Conservation (phyloP, 2,888 invertebrate genomes). For the Acanthosoma haemorrhoidale region DNA sequence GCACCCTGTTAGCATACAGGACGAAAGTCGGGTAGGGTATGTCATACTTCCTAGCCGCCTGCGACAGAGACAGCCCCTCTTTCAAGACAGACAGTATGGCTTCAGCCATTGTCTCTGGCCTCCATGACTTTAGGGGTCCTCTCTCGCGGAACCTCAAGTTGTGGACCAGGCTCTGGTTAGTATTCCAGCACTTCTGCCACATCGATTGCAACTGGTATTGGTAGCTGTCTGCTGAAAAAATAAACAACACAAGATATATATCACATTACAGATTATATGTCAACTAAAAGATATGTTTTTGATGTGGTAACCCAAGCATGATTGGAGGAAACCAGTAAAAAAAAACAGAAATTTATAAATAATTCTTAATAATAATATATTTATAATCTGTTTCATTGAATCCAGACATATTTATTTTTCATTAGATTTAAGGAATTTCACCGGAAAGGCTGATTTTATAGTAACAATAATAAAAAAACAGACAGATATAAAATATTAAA, state of each 20-base stretch:
- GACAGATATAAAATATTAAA: too few species aligned
- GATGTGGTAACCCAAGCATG: too few species aligned
- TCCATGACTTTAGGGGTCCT: slow-evolving; percentile 87
- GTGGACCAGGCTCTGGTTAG: slow-evolving; percentile 84
- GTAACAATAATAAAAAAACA: too few species aligned
- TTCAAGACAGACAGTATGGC: slow-evolving; percentile 88
- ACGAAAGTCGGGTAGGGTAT: slow-evolving; percentile 93
- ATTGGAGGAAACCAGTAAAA: too few species aligned
- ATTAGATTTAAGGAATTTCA: too few species aligned
- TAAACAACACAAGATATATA: neutral
- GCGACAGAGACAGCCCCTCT: slow-evolving; percentile 81
- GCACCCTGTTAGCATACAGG: slow-evolving; percentile 84
- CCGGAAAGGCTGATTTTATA: too few species aligned
- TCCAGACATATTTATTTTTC: too few species aligned
- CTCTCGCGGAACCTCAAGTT: slow-evolving; percentile 86
- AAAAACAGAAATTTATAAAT: too few species aligned
- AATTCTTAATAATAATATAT: too few species aligned
- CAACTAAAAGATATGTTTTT: too few species aligned
- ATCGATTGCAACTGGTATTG: slow-evolving; percentile 90
- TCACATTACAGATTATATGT: neutral
- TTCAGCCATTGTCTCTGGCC: slow-evolving; percentile 91
- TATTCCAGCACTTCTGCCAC: slow-evolving; percentile 96
- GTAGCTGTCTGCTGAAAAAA: slow-evolving; percentile 77
- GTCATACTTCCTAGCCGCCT: slow-evolving; percentile 89
- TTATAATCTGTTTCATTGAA: too few species aligned